These are phyloP conservation scores for Coptodon bakossiorum DNA, from an alignment of 2,113 vertebrate genomes.

Conservation along the genomic window DNA sequence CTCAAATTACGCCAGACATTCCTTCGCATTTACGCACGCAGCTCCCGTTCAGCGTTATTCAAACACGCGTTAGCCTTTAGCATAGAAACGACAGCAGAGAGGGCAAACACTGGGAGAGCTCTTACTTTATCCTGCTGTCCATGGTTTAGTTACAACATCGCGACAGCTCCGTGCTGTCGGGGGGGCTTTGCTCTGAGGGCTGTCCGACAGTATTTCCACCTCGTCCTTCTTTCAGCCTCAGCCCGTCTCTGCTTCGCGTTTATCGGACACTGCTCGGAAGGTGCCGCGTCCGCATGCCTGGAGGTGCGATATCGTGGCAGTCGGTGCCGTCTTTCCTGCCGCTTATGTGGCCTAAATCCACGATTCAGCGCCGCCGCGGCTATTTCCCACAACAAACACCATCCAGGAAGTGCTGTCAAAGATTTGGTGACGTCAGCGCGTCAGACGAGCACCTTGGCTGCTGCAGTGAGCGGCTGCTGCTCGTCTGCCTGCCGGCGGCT, in stretches of 20 bases:
- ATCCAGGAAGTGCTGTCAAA: conserved; percentile 75
- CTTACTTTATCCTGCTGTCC: conserved; percentile 90
- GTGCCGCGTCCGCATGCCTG: conserved; percentile 25
- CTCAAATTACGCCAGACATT: conserved; percentile 33
- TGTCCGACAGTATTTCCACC: conserved; percentile 9
- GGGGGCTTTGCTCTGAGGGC: conserved; percentile 32
- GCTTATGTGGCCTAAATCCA: neutral
- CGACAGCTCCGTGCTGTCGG: conserved; percentile 67
- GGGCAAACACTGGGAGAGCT: neutral
- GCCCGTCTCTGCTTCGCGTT: neutral
- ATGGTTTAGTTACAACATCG: conserved; percentile 81
- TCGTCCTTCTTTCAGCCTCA: neutral
- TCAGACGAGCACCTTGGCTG: conserved; percentile 36
- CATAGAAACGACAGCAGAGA: neutral
- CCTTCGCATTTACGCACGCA: neutral
- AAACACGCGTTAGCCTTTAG: neutral
- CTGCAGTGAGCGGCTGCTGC: neutral
- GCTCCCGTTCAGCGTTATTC: neutral
- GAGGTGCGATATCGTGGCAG: neutral
- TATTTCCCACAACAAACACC: conserved; percentile 70
- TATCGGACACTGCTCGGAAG: conserved; percentile 21
- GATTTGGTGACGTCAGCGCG: conserved; percentile 67
- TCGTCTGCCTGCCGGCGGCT: neutral
- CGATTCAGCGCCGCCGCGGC: conserved; percentile 11
- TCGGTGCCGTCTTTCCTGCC: neutral